phyloP scores from a whole-genome alignment of 2,888 invertebrate species.

The Spatulosminthurus flaviceps region DNA sequence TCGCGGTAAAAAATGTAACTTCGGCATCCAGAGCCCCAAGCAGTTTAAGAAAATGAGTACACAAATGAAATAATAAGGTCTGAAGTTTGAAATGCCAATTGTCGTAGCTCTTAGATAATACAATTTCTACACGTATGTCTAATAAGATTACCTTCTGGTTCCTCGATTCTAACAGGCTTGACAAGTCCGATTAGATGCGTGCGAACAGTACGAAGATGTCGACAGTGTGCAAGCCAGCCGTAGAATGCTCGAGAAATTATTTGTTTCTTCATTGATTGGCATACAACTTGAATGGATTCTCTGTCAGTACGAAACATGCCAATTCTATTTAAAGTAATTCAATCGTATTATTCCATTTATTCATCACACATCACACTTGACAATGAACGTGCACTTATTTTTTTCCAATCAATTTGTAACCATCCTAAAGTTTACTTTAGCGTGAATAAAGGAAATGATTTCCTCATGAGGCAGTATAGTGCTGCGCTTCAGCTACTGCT shows the following conservation, averaged over 20 bases:
- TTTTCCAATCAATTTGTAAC: background rate
- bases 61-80: too few relatives aligned
- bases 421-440: background rate
- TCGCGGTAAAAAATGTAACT: too few relatives aligned
- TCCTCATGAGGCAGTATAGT: too few relatives aligned
- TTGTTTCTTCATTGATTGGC: constrained; percentile 93
- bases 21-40: too few relatives aligned
- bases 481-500: too few relatives aligned
- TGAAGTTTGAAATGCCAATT: too few relatives aligned
- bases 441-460: background rate
- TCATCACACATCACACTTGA: background rate
- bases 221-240: constrained; percentile 94
- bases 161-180: constrained; percentile 69
- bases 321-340: constrained; percentile 9
- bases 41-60: too few relatives aligned
- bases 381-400: background rate
- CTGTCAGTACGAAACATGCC: constrained; percentile 64
- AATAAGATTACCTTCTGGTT: constrained; percentile 64
- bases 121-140: too few relatives aligned
- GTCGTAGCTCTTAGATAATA: too few relatives aligned
- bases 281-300: constrained; percentile 77
- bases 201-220: constrained; percentile 90
- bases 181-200: constrained; percentile 92
- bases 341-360: constrained; percentile 6
- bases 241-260: constrained; percentile 95